Conservation (phyloP, 1,140 invertebrate genomes). For the Aplysia californica region DNA sequence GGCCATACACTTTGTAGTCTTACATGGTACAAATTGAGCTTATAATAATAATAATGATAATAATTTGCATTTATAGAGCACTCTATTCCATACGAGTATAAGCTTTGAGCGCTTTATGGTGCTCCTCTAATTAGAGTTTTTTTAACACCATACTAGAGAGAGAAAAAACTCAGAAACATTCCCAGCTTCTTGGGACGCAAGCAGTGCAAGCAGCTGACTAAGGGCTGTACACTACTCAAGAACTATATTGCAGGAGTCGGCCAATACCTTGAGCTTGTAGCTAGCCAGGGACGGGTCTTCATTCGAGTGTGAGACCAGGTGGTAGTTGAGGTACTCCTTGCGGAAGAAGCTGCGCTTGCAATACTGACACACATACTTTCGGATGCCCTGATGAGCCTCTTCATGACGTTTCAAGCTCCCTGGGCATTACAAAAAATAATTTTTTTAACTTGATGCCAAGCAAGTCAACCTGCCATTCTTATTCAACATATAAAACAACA, state of each 20-base stretch:
- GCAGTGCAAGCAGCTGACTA: not conserved
- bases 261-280: not conserved
- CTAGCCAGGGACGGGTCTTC: constrained; percentile 16
- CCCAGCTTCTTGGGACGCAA: too few species aligned
- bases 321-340: constrained; percentile 51
- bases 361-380: constrained; percentile 42
- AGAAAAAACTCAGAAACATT: not conserved
- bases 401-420: constrained; percentile 52
- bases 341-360: constrained; percentile 49
- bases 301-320: constrained; percentile 41
- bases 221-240: not conserved
- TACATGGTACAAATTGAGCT: too few species aligned
- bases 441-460: not conserved
- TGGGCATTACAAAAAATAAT: constrained; percentile 12
- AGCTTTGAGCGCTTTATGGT: too few species aligned
- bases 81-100: too few species aligned
- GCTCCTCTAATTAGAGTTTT: not conserved
- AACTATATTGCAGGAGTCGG: not conserved
- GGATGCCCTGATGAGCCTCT: constrained; percentile 41
- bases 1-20: too few species aligned
- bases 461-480: too few species aligned
- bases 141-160: not conserved
- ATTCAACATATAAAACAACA: too few species aligned
- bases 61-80: too few species aligned
- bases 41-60: too few species aligned